A percentile compares a stretch with the other conserved stretches of the same genome.
Evolutionary conservation across 2,113 vertebrate species (phyloP).

Genomic region (Dendropsophus ebraccatus): DNA sequence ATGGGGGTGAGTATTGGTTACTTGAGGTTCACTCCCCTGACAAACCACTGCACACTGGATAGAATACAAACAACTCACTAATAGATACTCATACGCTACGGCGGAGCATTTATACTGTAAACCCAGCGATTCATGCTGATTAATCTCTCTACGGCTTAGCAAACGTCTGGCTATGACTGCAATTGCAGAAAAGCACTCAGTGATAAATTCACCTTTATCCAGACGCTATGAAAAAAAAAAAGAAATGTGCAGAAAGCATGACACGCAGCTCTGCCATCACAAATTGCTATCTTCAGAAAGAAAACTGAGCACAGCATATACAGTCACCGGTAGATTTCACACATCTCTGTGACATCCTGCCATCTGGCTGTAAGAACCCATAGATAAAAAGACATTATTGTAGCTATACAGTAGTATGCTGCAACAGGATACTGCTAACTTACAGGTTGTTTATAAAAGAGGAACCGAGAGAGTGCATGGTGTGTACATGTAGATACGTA

Average conservation of each 20-base stretch:
- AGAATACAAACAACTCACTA: not conserved
- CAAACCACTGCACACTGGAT: not conserved
- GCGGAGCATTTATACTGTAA: not conserved
- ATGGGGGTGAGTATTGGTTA: too few relatives aligned
- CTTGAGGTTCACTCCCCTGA: too few relatives aligned
- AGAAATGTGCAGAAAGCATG: not conserved
- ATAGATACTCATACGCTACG: constrained; percentile 7
- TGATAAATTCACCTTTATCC: constrained; percentile 6
- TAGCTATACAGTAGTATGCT: constrained; percentile 3
- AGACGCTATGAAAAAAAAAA: not conserved
- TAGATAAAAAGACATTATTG: constrained; percentile 15
- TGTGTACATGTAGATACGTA: not conserved
- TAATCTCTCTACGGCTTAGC: constrained; percentile 5
- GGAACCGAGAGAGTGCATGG: not conserved
- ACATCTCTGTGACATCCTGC: not conserved
- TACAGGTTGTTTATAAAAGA: constrained; percentile 7
- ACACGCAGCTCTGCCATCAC: not conserved
- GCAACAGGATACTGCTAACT: constrained; percentile 29
- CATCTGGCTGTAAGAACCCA: not conserved
- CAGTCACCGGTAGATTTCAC: constrained; percentile 13
- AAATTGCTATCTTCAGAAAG: not conserved
- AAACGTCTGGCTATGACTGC: constrained; percentile 10
- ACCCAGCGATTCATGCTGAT: not conserved
- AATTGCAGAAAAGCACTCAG: not conserved
- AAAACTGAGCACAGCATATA: not conserved